phyloP scores from a whole-genome alignment of 2,888 invertebrate genomes.

The Philereme vetulata region DNA sequence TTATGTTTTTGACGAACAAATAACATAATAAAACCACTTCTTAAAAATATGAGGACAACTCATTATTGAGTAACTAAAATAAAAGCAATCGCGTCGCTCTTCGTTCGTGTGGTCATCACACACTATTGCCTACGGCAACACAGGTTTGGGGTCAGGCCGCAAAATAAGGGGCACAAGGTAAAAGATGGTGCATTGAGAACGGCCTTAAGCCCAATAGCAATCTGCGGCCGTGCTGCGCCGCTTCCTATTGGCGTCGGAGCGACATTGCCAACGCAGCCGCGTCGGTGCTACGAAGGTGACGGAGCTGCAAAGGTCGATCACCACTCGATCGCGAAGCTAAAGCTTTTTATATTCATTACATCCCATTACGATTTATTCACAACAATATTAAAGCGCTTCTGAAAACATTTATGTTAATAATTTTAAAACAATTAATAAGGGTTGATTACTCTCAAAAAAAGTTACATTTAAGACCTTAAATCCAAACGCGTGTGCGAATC shows the following conservation, averaged over 20 bases:
- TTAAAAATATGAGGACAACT: conserved; percentile 6
- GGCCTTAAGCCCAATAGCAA: conserved; percentile 83
- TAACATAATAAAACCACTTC: neutral
- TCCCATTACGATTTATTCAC: conserved; percentile 21
- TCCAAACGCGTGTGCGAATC: conserved; percentile 46
- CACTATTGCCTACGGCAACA: conserved; percentile 47
- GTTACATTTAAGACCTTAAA: conserved; percentile 50
- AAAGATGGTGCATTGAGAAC: conserved; percentile 84
- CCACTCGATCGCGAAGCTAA: conserved; percentile 49
- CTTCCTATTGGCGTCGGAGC: conserved; percentile 81
- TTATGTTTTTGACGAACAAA: no score
- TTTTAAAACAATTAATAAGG: neutral
- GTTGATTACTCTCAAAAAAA: conserved; percentile 1
- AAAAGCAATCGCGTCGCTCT: conserved; percentile 25
- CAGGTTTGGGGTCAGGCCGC: conserved; percentile 74
- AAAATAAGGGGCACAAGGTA: conserved; percentile 81
- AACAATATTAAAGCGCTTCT: neutral
- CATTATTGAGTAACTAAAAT: conserved; percentile 24
- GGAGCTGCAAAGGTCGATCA: conserved; percentile 71
- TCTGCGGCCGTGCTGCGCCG: conserved; percentile 68
- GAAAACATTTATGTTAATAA: neutral
- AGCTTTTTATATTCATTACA: conserved; percentile 39
- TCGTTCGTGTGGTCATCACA: conserved; percentile 47
- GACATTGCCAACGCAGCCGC: conserved; percentile 73
- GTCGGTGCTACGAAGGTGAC: conserved; percentile 75